Evolutionary conservation across 2,888 invertebrate genomes (phyloP).

Genomic region (Apamea anceps): DNA sequence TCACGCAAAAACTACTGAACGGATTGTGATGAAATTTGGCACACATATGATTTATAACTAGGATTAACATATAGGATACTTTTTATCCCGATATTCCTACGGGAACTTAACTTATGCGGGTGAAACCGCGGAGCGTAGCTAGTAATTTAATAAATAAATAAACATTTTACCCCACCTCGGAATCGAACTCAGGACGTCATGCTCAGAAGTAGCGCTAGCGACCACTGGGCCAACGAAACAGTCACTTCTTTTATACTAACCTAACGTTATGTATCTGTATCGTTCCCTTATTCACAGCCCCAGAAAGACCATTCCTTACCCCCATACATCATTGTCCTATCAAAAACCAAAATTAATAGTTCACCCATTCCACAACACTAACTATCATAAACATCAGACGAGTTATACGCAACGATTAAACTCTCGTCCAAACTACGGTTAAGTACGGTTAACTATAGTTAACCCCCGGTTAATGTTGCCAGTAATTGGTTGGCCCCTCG

Average conservation of each 20-base stretch:
- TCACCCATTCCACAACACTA: constrained; percentile 58
- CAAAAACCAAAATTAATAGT: constrained; percentile 65
- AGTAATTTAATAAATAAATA: too few relatives aligned
- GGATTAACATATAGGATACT: too few relatives aligned
- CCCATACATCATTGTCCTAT: constrained; percentile 46
- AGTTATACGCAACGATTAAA: constrained; percentile 73
- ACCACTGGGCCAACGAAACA: too few relatives aligned
- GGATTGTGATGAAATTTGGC: too few relatives aligned
- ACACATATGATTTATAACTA: too few relatives aligned
- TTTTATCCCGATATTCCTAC: too few relatives aligned
- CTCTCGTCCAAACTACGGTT: constrained; percentile 73
- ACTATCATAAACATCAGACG: constrained; percentile 74
- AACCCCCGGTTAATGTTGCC: constrained; percentile 72
- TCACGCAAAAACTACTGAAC: too few relatives aligned
- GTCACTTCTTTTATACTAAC: neutral
- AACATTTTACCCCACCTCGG: too few relatives aligned
- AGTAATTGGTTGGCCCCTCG: constrained; percentile 66
- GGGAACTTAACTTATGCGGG: too few relatives aligned
- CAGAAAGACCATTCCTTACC: constrained; percentile 18
- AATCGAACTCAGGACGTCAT: too few relatives aligned
- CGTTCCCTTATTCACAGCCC: neutral
- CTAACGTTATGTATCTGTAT: neutral
- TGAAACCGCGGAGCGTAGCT: too few relatives aligned
- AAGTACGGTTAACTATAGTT: constrained; percentile 70
- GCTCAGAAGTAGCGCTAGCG: too few relatives aligned